Evolutionary conservation across 2,888 invertebrate genomes (phyloP).

Genomic region (Scaptomyza parva): DNA sequence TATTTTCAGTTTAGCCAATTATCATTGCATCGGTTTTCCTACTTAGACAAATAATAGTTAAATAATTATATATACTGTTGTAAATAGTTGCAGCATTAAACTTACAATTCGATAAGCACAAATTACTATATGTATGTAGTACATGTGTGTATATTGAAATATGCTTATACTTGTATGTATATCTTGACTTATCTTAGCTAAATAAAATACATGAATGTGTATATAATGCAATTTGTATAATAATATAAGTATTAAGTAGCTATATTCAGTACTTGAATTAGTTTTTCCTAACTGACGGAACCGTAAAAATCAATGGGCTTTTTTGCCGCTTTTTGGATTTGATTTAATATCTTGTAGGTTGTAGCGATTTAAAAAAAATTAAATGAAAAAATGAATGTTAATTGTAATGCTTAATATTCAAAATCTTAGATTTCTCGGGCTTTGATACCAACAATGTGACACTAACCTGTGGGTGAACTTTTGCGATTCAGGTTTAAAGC

Average conservation of each 20-base stretch:
- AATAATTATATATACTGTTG: slow-evolving; percentile 33
- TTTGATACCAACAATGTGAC: too few species aligned
- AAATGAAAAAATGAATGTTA: too few species aligned
- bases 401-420: too few species aligned
- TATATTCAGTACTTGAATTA: slow-evolving; percentile 25
- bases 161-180: slow-evolving; percentile 7
- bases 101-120: slow-evolving; percentile 38
- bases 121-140: slow-evolving; percentile 33
- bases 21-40: slow-evolving; percentile 39
- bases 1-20: slow-evolving; percentile 58
- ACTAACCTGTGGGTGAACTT: too few species aligned
- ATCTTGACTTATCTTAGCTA: slow-evolving; percentile 9
- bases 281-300: slow-evolving; percentile 64
- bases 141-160: slow-evolving; percentile 7
- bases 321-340: too few species aligned
- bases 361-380: too few species aligned
- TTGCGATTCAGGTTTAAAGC: too few species aligned
- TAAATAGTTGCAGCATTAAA: slow-evolving; percentile 44
- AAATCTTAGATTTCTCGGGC: too few species aligned
- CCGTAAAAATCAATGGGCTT: too few species aligned
- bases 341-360: too few species aligned
- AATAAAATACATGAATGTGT: background rate
- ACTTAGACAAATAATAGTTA: slow-evolving; percentile 42
- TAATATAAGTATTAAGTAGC: slow-evolving; percentile 33
- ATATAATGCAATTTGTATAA: slow-evolving; percentile 17